Percentiles rank a stretch among this genome's conserved stretches.
Evolutionary conservation across 2,888 invertebrate genomes (phyloP).

Genomic region (Folsomia manolachei): DNA sequence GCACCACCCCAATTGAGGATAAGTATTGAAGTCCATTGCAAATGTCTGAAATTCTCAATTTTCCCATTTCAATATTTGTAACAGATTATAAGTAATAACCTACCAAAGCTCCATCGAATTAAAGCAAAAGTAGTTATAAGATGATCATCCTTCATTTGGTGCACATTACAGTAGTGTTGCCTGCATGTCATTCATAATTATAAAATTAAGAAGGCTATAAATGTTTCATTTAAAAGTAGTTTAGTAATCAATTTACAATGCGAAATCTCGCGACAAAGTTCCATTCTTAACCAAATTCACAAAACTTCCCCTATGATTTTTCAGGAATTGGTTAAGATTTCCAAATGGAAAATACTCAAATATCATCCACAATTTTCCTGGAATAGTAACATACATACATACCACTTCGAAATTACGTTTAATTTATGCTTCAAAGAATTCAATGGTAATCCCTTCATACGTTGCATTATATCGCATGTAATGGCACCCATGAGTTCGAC

Average conservation of each 20-base stretch:
- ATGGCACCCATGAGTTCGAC: slow-evolving; percentile 7
- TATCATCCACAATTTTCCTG: neutral
- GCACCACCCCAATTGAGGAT: slow-evolving; percentile 18
- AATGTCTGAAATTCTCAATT: no score
- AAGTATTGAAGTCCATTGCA: neutral
- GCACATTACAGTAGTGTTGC: slow-evolving; percentile 7
- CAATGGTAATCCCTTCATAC: neutral
- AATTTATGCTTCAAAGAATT: neutral
- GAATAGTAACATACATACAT: neutral
- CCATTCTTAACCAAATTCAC: slow-evolving; percentile 1
- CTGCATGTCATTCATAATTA: neutral
- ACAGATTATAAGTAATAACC: no score
- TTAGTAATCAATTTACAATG: neutral
- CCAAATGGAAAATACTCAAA: slow-evolving; percentile 1
- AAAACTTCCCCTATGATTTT: neutral
- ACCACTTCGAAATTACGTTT: no score
- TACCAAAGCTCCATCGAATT: neutral
- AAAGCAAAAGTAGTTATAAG: neutral
- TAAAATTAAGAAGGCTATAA: neutral
- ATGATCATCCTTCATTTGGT: neutral
- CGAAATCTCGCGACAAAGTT: neutral
- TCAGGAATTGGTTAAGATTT: neutral
- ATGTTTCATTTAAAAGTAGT: neutral
- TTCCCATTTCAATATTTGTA: no score
- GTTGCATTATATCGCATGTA: neutral